These are phyloP conservation scores for Spisula subtruncata DNA, from an alignment of 2,888 invertebrate genomes.

Conservation along the genomic window DNA sequence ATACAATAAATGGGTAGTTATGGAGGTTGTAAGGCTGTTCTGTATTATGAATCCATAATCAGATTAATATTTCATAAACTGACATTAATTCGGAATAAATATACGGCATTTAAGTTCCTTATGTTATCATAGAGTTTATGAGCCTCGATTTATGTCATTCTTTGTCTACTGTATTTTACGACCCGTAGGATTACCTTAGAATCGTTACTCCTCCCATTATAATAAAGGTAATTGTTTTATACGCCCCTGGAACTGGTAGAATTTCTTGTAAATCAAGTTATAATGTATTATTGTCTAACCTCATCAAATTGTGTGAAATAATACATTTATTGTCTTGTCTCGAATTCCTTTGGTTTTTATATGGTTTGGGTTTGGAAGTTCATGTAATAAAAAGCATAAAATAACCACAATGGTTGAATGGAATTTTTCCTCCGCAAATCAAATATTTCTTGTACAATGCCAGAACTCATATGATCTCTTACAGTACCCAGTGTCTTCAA, in stretches of 20 bases:
- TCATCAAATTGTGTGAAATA: background rate
- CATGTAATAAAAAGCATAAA: background rate
- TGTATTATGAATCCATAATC: background rate
- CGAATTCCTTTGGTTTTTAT: background rate
- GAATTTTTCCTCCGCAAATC: background rate
- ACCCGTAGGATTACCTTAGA: background rate
- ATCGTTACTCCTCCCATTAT: background rate
- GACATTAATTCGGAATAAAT: background rate
- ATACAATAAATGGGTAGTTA: conserved; percentile 17
- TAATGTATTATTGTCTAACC: background rate
- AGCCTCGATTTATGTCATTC: background rate
- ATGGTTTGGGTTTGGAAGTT: background rate
- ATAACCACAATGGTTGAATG: background rate
- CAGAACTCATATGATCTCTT: background rate
- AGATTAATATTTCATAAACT: background rate
- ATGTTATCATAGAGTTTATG: background rate
- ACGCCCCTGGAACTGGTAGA: background rate
- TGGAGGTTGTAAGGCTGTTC: background rate
- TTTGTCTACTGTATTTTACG: no score
- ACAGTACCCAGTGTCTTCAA: background rate
- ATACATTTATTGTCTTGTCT: background rate
- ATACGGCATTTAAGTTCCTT: background rate
- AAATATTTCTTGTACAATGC: conserved; percentile 9
- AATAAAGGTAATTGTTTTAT: background rate
- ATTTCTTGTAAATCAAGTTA: background rate